Evolutionary conservation across 2,797 vertebrate species (phyloP), one percentile per base, ranked within the genome.

Genomic region (Danio aesculapii): DNA sequence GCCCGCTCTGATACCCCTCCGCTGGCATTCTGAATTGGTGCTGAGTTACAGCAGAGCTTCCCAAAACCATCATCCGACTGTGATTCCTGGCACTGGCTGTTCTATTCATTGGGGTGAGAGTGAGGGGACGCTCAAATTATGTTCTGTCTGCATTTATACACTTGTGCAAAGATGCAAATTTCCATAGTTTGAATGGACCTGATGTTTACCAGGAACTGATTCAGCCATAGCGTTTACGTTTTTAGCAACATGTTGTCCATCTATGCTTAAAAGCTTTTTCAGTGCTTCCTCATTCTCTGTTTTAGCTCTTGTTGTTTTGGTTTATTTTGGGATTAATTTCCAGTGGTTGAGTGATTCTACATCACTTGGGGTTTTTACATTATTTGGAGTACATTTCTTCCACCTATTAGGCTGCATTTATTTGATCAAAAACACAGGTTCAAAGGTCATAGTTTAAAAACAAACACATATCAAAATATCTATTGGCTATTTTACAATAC

Each of bases 1-100:
- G 75, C 62, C 84, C 47, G 21, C 49, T 61, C 52, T 63, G 50
- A 76, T 64, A 52, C 59, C 55, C 14, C 69, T 73, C 66, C 0
- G 30, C 46, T 77, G 82, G 67, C 57, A 76, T 61, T 43, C 47
- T 63, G 41, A 21, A 47, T 53, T 19, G 77, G 53, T 79, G 75
- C 82, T 67, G 61, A 75, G 62, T 82, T 86, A 81, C 70, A 79
- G 57, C 75, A 79, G 53, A 68, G 71, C 71, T 82, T 86, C 75
- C 79, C 79, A 83, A 75, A 86, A 86, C 55, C 41, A 72, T 70
- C 17, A 83, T 70, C 53, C 19, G 47, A 50, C 50, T 49, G 39
- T 79, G 67, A 70, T 83, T 84, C 62, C 75, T 50, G 79, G 53
- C 72, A 83, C 17, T 43, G 47, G 57, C 30, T 53, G 50, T 75